Evolutionary conservation across 2,888 invertebrate genomes (phyloP), one percentile per base, ranked within the genome.

Genomic region (Cosmorhoe ocellata): DNA sequence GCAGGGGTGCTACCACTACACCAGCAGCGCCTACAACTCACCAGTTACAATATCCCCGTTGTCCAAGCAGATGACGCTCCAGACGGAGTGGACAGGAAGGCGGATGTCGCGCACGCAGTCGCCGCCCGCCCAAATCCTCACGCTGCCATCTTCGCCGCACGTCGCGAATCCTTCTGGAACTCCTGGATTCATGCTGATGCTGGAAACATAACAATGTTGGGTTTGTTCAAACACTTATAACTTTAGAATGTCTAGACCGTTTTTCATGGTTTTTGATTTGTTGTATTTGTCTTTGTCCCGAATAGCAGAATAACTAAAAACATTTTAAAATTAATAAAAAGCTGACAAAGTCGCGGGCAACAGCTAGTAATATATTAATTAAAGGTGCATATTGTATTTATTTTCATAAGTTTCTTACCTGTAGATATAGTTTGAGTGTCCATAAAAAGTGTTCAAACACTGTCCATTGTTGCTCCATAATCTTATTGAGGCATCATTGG

Each of bases 41-140:
- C 98, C 99, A 30, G 96, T 94, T 10, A 96, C 97, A 66, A 99
- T 93, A 79, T 99, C 99, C 0, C 96, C 96, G 82, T 98, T 98
- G 4, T 92, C 85, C 13, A 99, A 85, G 45, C 94, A 93, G 9
- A 93, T 91, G 1, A 98, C 95, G 55, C 84, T 83, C 99, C 99
- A 99, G 0, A 98, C 94, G 0, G 97, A 97, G 58, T 96, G 94
- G 0, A 96, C 94, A 0, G 99, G 99, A 42, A 97, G 88, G 1
- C 91, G 79, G 14, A 98, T 91, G 3, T 93, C 93, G 62, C 95
- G 92, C 1, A 91, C 84, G 58, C 93, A 91, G 61, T 91, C 90
- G 0, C 92, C 92, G 22, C 91, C 85, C 0, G 89, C 67, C 98
- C 98, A 99, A 70, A 98, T 91, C 42, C 95, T 91, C 8, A 98